A percentile compares a stretch with the other conserved stretches of the same genome.
Evolutionary conservation across 2,797 vertebrate genomes (phyloP).

Genomic region (Synanceia verrucosa): DNA sequence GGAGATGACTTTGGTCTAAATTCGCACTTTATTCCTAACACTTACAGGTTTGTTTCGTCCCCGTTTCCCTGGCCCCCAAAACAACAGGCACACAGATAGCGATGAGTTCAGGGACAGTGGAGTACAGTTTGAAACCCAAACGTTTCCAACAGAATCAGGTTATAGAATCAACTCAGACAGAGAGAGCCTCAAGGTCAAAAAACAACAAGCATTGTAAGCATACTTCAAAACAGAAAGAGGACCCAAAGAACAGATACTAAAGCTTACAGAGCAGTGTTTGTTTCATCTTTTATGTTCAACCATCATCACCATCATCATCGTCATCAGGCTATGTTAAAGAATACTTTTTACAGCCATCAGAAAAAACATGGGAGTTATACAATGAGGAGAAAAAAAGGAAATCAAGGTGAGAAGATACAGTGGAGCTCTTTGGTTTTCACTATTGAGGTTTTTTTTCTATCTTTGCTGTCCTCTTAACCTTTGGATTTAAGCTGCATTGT

Average conservation of each 20-base stretch:
- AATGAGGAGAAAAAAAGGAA: conserved; percentile 61
- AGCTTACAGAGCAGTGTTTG: conserved; percentile 62
- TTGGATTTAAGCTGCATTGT: conserved; percentile 87
- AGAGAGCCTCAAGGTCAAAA: conserved; percentile 64
- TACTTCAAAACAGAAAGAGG: conserved; percentile 60
- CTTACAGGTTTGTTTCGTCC: conserved; percentile 82
- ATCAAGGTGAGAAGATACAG: conserved; percentile 63
- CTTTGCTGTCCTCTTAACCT: conserved; percentile 82
- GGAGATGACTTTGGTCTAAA: conserved; percentile 80
- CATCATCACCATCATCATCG: conserved; percentile 25
- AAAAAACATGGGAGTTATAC: conserved; percentile 63
- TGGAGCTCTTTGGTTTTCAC: conserved; percentile 87
- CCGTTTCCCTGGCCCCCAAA: conserved; percentile 71
- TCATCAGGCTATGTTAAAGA: conserved; percentile 59
- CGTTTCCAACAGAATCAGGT: conserved; percentile 70
- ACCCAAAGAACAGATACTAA: conserved; percentile 54
- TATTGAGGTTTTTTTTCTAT: conserved; percentile 83
- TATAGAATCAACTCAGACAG: conserved; percentile 75
- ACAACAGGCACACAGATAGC: conserved; percentile 87
- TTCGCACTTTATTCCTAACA: conserved; percentile 88
- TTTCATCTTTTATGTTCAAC: conserved; percentile 46
- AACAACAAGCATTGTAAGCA: conserved; percentile 66
- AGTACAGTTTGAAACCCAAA: conserved; percentile 73
- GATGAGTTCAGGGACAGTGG: conserved; percentile 81
- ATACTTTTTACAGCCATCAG: conserved; percentile 60